Evolutionary conservation across 1,140 invertebrate species (phyloP), one percentile per base, ranked within the genome.

Genomic region (Gonatopus flavifemur): DNA sequence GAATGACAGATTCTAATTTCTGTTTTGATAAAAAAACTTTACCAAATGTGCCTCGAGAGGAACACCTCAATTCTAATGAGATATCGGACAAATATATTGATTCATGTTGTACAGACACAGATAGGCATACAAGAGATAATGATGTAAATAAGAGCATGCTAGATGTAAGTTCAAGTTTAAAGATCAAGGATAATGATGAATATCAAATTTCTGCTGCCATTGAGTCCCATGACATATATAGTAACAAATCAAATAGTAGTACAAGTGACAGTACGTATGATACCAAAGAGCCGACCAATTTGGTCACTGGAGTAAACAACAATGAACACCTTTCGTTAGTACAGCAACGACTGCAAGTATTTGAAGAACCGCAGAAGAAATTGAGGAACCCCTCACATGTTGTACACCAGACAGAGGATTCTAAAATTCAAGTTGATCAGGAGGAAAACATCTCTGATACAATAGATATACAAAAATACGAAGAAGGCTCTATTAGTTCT

Each of bases 241-340:
- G 22, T 55, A 57, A 61, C 47, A 52, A 57, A 30, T 40, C 55
- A 55, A 44, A 38, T 57, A 32, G 55, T 61, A 60, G n/a, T n/a
- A n/a, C n/a, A 48, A n/a, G 13, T 41, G 16, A n/a, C 21, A 45
- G 22, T 43, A 55, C 44, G 41, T 49, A 63, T 73, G 49, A 69
- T 72, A 70, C 69, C 66, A 71, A 74, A 69, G 68, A 73, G 45
- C 50, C 47, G 39, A 38, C 52, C 43, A 51, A 48, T 37, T 43
- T 40, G 40, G 38, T 40, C 36, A 22, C 24, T 33, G 31, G 53
- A 16, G 37, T 22, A 19, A 38, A 49, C 15, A 19, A 25, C 10
- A 46, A 62, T 21, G 52, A 52, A 5, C 40, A 32, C 28, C 19
- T 60, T 39, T 70, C 70, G 15, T 48, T 74, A 31, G 67, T 74